A percentile compares a stretch with the other conserved stretches of the same genome.
Conservation (phyloP, 2,888 invertebrate species). For the Polymixis flavicincta region DNA sequence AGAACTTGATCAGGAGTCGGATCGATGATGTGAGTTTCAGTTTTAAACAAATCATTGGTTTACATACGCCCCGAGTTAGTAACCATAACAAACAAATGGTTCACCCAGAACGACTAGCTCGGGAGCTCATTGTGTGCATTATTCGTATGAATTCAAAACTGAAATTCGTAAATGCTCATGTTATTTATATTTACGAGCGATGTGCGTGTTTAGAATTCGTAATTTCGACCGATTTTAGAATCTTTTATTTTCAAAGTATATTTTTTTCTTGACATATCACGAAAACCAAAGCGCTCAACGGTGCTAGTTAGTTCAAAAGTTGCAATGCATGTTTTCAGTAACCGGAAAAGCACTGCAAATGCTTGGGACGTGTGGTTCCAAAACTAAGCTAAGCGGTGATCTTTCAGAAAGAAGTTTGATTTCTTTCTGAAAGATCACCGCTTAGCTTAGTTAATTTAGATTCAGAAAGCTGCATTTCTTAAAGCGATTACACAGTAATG, state of each 20-base stretch:
- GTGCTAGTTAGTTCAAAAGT: conserved; percentile 2
- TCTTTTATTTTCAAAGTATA: not conserved
- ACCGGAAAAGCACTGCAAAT: conserved; percentile 8
- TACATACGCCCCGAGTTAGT: conserved; percentile 5
- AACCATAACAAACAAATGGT: conserved; percentile 22
- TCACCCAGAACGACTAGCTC: not conserved
- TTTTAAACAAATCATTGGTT: conserved; percentile 38
- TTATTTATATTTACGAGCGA: conserved; percentile 20
- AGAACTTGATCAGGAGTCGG: conserved; percentile 91
- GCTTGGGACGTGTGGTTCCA: not conserved
- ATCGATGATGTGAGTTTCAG: conserved; percentile 91
- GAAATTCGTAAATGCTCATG: conserved; percentile 4
- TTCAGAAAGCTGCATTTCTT: conserved; percentile 15
- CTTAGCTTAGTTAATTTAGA: too few species aligned
- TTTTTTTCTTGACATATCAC: not conserved
- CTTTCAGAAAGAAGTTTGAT: too few species aligned
- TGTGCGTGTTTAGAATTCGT: conserved; percentile 3
- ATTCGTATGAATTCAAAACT: conserved; percentile 15
- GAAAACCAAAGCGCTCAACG: not conserved
- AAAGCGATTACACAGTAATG: conserved; percentile 17
- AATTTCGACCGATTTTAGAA: conserved; percentile 2
- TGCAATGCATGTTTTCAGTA: conserved; percentile 7
- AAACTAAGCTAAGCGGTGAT: conserved; percentile 27
- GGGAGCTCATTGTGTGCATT: conserved; percentile 28
- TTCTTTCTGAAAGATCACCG: too few species aligned